Percentiles rank a stretch among this genome's conserved stretches.
Evolutionary conservation across 1,140 invertebrate species (phyloP).

Genomic region (Planococcus citri): DNA sequence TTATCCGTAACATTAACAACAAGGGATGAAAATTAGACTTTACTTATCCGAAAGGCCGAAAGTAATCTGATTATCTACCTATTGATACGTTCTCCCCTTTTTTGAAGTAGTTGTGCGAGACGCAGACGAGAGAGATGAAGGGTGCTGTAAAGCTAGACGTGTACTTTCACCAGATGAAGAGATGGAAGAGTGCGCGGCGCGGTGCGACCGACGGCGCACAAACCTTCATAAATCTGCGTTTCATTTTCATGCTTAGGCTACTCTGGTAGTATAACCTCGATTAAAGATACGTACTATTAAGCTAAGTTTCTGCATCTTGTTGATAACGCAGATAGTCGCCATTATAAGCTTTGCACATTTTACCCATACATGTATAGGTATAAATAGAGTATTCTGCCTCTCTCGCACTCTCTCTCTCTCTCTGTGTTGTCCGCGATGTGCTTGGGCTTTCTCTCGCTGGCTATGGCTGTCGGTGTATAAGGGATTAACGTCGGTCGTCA

Average conservation of each 20-base stretch:
- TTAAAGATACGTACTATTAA: slow-evolving; percentile 8
- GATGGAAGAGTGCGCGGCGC: too few species aligned
- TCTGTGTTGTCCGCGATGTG: too few species aligned
- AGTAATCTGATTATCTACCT: not conserved
- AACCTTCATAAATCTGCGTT: not conserved
- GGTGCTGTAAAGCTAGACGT: too few species aligned
- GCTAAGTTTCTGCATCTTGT: slow-evolving; percentile 1
- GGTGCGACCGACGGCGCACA: too few species aligned
- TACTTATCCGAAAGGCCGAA: slow-evolving; percentile 2
- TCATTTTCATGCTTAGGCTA: slow-evolving; percentile 1
- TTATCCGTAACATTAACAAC: not conserved
- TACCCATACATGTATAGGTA: too few species aligned
- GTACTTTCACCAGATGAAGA: too few species aligned
- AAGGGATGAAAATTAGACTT: slow-evolving; percentile 7
- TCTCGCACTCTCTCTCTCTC: too few species aligned
- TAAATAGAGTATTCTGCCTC: too few species aligned
- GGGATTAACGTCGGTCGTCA: not conserved
- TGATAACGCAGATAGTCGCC: slow-evolving; percentile 2
- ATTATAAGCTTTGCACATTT: not conserved
- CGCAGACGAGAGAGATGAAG: too few species aligned
- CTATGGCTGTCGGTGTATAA: too few species aligned
- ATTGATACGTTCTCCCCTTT: not conserved
- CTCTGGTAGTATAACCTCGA: not conserved
- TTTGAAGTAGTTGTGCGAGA: too few species aligned
- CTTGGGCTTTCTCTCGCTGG: too few species aligned